Evolutionary conservation across 2,113 vertebrate genomes (phyloP).

Genomic region (Eolophus roseicapilla): DNA sequence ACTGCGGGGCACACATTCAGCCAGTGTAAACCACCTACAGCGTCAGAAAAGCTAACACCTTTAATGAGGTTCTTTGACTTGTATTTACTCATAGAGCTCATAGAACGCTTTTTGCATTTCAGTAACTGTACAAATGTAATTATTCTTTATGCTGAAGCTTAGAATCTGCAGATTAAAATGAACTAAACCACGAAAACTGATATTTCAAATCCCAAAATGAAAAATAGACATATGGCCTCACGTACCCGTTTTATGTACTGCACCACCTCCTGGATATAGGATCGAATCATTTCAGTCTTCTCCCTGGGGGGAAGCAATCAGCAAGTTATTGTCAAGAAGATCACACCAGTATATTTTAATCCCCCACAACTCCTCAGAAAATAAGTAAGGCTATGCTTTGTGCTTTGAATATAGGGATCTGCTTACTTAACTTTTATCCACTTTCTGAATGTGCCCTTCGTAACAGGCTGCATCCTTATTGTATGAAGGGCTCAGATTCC

Average conservation of each 20-base stretch:
- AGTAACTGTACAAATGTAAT: neutral
- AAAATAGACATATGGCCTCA: neutral
- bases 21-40: neutral
- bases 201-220: neutral
- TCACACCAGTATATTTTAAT: accelerated
- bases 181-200: neutral
- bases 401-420: neutral
- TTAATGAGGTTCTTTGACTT: neutral
- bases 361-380: neutral
- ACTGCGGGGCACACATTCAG: neutral
- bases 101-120: neutral
- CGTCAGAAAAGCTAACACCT: neutral
- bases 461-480: neutral
- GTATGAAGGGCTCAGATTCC: neutral
- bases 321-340: neutral
- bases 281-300: constrained; percentile 96
- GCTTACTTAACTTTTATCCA: no score
- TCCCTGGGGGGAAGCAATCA: constrained; percentile 77
- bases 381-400: neutral
- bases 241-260: constrained; percentile 95
- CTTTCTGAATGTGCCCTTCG: accelerated
- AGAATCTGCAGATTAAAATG: neutral
- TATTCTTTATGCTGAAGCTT: neutral
- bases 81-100: neutral
- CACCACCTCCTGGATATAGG: constrained; percentile 95